A percentile compares a stretch with the other conserved stretches of the same genome.
phyloP scores from a whole-genome alignment of 2,797 vertebrate species.

The Ispidina picta region DNA sequence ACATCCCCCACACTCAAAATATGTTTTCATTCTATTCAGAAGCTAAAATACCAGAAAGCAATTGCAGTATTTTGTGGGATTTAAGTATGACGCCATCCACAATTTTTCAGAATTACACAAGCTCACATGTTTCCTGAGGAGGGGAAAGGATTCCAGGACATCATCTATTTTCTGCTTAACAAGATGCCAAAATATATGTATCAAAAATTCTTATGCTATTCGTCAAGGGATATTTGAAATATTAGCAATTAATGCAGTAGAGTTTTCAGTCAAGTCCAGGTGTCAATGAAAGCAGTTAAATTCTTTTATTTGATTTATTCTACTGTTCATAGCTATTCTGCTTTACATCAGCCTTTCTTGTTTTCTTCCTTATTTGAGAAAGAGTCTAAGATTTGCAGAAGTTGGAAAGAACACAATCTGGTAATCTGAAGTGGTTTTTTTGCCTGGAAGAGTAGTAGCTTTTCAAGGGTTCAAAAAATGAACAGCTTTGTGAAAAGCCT shows the following conservation, averaged over 20 bases:
- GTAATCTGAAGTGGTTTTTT: not conserved
- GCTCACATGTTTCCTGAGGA: slow-evolving; percentile 53
- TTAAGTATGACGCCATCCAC: slow-evolving; percentile 48
- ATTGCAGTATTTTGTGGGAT: slow-evolving; percentile 60
- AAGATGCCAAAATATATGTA: not conserved
- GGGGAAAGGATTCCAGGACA: not conserved
- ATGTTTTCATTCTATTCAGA: slow-evolving; percentile 27
- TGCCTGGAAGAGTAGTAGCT: not conserved
- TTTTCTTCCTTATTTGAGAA: not conserved
- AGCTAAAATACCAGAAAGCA: slow-evolving; percentile 43
- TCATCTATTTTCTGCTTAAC: slow-evolving; percentile 17
- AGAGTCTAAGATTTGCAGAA: not conserved
- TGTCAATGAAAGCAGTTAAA: not conserved
- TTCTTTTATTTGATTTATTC: not conserved
- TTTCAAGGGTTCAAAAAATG: not conserved
- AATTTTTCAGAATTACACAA: slow-evolving; percentile 60
- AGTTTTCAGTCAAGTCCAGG: not conserved
- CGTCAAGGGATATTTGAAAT: not conserved
- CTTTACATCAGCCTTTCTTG: not conserved
- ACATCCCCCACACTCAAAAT: not conserved
- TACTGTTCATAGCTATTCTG: not conserved
- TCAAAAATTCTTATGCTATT: not conserved
- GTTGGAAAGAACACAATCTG: not conserved
- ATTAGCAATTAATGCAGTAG: not conserved
- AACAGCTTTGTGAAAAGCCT: not conserved